Base-by-base conservation (phyloP, 2,888 invertebrate genomes). In the Cantharis rustica region DNA sequence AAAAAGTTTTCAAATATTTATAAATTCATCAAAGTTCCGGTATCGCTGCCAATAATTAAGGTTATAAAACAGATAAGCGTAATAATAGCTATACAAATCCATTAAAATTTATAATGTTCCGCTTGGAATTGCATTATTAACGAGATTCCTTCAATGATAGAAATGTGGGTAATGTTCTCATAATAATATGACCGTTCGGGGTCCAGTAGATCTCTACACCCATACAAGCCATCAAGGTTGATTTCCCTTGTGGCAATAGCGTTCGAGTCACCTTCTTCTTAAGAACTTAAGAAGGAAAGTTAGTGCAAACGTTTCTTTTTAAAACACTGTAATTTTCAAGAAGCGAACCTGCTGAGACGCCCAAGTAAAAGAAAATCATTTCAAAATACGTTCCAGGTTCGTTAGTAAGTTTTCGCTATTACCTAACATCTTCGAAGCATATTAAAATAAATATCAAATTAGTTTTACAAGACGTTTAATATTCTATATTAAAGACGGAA, bases 171-270 rank as follows among this genome's bases (percentile, higher is more conserved):
- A 84, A 84, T 83, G 81, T 76, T 80, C 79, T 81, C 77, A 81
- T 83, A 83, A 47, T 47, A 47, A 83, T 82, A 81, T 79, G 80
- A 80, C 80, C 82, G 83, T 79, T 82, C 74, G 77, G 83, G 82
- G 83, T 77, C 81, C 79, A 79, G 81, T 83, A 82, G 79, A 82
- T 83, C 81, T 82, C 82, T 81, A 83, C 83, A 83, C 83, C 84
- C 81, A 82, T 81, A 81, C 79, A 82, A 79, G 81, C 80, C 82
- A 84, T 84, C 82, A 78, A 80, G 69, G 76, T 80, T 84, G 84
- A 85, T 85, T 85, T 85, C 85, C 84, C 85, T 76, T 75, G 84
- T 73, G 84, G 79, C 79, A 66, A 68, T 75, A 78, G 80, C 79
- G 68, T 79, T 79, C 70, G 71, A 75, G 75, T 72, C 77, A 77